Percentiles rank a stretch among this genome's conserved stretches.
Evolutionary conservation across 2,113 vertebrate genomes (phyloP).

Genomic region (Danionella cerebrum): DNA sequence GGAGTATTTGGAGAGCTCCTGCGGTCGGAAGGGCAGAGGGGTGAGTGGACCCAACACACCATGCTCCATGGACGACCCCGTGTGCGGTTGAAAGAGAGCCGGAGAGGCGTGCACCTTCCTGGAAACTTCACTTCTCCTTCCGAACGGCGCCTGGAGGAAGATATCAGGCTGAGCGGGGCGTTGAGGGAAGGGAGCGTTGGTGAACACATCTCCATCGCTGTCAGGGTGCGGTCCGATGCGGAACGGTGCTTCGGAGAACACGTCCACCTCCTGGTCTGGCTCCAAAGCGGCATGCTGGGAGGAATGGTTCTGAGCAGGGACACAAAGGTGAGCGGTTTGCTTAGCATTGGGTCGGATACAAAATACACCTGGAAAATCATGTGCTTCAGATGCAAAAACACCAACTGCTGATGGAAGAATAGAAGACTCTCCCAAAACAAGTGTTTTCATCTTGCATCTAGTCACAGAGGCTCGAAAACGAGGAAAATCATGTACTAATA

Average conservation of each 20-base stretch:
- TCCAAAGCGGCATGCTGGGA: neutral
- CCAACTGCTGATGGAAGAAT: no score
- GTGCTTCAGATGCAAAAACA: no score
- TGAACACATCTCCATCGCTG: conserved; percentile 72
- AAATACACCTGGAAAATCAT: conserved; percentile 13
- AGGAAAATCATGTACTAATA: no score
- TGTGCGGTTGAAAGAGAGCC: neutral
- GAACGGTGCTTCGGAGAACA: conserved; percentile 86
- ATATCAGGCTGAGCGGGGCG: conserved; percentile 60
- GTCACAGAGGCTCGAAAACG: no score
- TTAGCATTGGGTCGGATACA: neutral
- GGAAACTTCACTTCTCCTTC: conserved; percentile 71
- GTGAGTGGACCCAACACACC: conserved; percentile 52
- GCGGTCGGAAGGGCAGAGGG: conserved; percentile 76
- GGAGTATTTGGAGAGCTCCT: conserved; percentile 87
- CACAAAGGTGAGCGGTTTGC: neutral
- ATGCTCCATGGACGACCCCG: conserved; percentile 54
- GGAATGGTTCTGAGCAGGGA: neutral
- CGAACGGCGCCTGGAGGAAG: conserved; percentile 89
- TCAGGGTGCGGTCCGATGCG: conserved; percentile 48
- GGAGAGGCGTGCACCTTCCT: conserved; percentile 33
- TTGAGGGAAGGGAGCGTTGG: conserved; percentile 83
- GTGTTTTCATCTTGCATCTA: no score
- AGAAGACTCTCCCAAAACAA: no score
- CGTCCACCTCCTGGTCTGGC: conserved; percentile 52